These are phyloP conservation scores for Bradysia coprophila DNA, from an alignment of 1,140 invertebrate genomes.

Conservation along the genomic window DNA sequence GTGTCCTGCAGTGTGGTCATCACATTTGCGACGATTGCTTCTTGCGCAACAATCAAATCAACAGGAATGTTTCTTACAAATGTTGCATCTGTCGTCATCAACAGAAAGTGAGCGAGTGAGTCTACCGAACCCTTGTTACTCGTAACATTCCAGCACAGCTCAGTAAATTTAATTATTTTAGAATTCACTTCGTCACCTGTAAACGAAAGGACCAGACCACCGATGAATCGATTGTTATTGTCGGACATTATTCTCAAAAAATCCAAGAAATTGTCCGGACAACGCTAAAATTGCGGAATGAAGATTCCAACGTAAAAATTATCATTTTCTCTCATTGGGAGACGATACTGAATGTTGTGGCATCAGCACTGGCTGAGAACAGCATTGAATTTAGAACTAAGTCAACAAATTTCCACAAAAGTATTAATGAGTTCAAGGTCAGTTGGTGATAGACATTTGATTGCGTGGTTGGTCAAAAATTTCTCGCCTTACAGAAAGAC, in stretches of 20 bases:
- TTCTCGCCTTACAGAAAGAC: too few relatives aligned
- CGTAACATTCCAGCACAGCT: neutral
- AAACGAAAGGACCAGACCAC: neutral
- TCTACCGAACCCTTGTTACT: neutral
- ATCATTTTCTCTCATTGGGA: conserved; percentile 57
- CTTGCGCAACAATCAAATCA: conserved; percentile 6
- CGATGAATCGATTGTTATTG: neutral
- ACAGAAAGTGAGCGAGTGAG: conserved; percentile 20
- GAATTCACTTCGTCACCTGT: neutral
- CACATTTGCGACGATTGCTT: conserved; percentile 15
- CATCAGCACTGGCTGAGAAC: conserved; percentile 38
- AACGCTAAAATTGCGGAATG: conserved; percentile 32
- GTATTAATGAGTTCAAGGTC: conserved; percentile 36
- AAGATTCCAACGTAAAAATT: conserved; percentile 35
- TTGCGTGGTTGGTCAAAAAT: conserved; percentile 1
- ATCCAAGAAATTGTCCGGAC: conserved; percentile 42
- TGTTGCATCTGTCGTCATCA: conserved; percentile 50
- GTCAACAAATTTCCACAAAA: conserved; percentile 25
- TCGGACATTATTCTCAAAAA: conserved; percentile 39
- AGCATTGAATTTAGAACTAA: conserved; percentile 26
- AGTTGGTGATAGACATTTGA: conserved; percentile 1
- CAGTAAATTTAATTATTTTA: neutral
- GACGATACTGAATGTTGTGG: conserved; percentile 39
- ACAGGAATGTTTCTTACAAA: conserved; percentile 7
- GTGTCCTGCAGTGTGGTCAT: conserved; percentile 19